Evolutionary conservation across 2,113 vertebrate genomes (phyloP).

Genomic region (Pristiophorus japonicus): DNA sequence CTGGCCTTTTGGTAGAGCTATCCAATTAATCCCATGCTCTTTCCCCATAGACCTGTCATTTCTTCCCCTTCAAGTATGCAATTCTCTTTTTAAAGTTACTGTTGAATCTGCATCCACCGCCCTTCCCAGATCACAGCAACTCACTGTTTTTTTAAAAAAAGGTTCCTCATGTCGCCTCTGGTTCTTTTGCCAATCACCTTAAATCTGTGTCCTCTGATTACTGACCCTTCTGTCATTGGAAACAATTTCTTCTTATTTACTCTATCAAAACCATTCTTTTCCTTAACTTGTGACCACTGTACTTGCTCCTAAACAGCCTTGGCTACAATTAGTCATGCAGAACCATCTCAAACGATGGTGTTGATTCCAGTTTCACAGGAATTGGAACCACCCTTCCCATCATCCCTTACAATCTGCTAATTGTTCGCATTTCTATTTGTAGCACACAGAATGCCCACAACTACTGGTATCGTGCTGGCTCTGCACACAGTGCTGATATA

Average conservation of each 20-base stretch:
- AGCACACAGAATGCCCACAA: background rate
- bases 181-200: background rate
- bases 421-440: background rate
- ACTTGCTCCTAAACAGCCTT: background rate
- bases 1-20: too few species aligned
- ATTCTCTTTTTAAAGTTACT: background rate
- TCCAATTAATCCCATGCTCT: background rate
- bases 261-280: background rate
- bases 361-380: background rate
- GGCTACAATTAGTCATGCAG: background rate
- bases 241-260: background rate
- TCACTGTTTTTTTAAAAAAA: background rate
- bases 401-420: background rate
- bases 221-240: background rate
- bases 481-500: background rate
- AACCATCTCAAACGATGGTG: too few species aligned
- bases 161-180: background rate
- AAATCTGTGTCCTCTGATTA: background rate
- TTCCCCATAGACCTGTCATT: background rate
- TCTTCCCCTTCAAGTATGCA: background rate
- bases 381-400: background rate
- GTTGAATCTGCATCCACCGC: background rate
- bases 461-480: background rate
- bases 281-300: background rate
- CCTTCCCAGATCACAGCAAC: background rate